Base-by-base conservation (phyloP, 2,113 vertebrate genomes). In the Cromileptes altivelis region DNA sequence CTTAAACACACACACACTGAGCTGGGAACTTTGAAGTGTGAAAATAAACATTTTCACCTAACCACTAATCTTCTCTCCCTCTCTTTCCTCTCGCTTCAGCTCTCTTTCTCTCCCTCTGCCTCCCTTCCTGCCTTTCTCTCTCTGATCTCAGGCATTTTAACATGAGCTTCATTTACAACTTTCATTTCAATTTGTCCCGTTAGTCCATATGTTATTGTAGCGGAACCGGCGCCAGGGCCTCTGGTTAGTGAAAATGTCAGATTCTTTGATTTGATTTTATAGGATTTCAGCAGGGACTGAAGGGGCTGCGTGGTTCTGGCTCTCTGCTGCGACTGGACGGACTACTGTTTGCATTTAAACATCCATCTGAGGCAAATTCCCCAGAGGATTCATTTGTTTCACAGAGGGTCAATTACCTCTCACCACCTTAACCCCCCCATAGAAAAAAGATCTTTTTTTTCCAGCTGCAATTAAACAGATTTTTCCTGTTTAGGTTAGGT, bases 401-500 rank as follows among this genome's bases (percentile, higher is more conserved):
- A 94, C 97, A 91, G 92, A 96, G 96, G 96, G 95, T 97, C 97
- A 98, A 98, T 98, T 97, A 97, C 96, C 95, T 94, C 94, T 95
- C 95, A 95, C 95, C 96, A 70, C 52, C 69, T 19, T 40, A 55
- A 65, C 42, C 64, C 63, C 33, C 75, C 58, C 57, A 64, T 61
- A 60, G 55, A 81, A 85, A 95, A 96, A 95, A 94, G 92, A 95
- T 60, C 11, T 61, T 64, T 70, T 89, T 89, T 86, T 80, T 57
- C 58, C 53, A 81, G 82, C 94, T 94, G 96, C 97, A 98, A 98
- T 99, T 97, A 98, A 92, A 97, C 94, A 95, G 96, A 96, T 97
- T 97, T 96, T 97, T 97, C 97, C 97, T 98, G 97, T 99, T 99
- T 99, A 97, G 96, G 95, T 97, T 97, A 95, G 95, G 93, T 96